Base-by-base conservation (phyloP, 1,140 invertebrate species). In the Achatina immaculata region DNA sequence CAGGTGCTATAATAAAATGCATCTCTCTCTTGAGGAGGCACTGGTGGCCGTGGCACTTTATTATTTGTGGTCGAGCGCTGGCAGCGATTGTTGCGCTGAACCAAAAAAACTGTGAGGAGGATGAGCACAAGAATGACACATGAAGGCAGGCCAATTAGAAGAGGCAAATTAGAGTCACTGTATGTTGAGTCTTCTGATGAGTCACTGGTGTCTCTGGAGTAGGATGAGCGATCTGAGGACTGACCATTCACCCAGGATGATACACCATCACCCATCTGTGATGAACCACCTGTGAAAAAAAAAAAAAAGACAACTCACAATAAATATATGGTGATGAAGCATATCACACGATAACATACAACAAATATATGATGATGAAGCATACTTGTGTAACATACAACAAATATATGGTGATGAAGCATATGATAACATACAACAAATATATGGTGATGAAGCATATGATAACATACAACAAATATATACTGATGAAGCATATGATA, bases 21-120 rank as follows among this genome's bases (percentile, higher is more conserved):
- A 43, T 88, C 87, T 28, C 85, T 83, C 45, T 89, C 88, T 14
- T 87, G 85, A 16, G 86, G 85, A 45, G 88, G 88, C 34, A 89
- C 88, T 62, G 58, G 58, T 40, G 87, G 85, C 19, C 86, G 85
- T 51, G 75, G 81, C 65, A 74, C 83, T 81, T 72, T 73, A 58
- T 51, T 72, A 14, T 65, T 72, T 45, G 77, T 79, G 11, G 42
- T 69, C 31, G 78, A 51, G 0, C 62, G 36, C 14, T 48, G 42
- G 68, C 85, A 84, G 48, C 79, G 77, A 34, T 83, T 76, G 36
- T 84, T 78, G 34, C 83, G 76, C 68, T 88, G 87, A 66, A 88
- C 73, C 45, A 87, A 66, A 51, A 87, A 83, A 55, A 89, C 85
- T 34, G 81, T 85, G 4, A 86, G 65, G n/a, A 83, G 84, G 34